Conservation (phyloP, 2,888 invertebrate genomes). For the Deilephila porcellus region DNA sequence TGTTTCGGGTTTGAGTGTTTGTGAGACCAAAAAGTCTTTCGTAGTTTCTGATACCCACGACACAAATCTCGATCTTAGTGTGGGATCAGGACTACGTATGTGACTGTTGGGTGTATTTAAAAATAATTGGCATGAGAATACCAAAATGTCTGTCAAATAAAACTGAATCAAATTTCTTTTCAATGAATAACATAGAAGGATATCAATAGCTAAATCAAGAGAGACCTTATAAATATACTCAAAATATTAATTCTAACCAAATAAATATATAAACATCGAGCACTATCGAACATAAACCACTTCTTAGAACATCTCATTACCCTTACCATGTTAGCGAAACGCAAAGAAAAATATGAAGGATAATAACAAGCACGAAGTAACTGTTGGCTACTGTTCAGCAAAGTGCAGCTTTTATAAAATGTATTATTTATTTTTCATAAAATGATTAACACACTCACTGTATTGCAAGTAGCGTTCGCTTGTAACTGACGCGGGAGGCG, state of each 20-base stretch:
- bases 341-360: background rate
- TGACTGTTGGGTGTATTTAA: too few species aligned
- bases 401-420: slow-evolving; percentile 23
- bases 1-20: too few species aligned
- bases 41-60: too few species aligned
- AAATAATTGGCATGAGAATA: too few species aligned
- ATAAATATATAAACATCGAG: background rate
- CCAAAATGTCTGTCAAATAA: too few species aligned
- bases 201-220: too few species aligned
- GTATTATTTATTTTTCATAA: slow-evolving; percentile 27
- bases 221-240: background rate
- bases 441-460: slow-evolving; percentile 26
- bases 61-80: too few species aligned
- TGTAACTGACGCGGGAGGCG: slow-evolving; percentile 3
- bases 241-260: background rate
- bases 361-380: background rate
- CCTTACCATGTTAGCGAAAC: background rate
- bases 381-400: background rate
- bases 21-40: too few species aligned
- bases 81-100: too few species aligned
- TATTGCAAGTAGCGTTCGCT: slow-evolving; percentile 25
- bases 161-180: too few species aligned
- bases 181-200: too few species aligned
- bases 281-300: background rate
- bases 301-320: background rate